A percentile compares a stretch with the other conserved stretches of the same genome.
Conservation (phyloP, 2,888 invertebrate species). For the Tipula lateralis region DNA sequence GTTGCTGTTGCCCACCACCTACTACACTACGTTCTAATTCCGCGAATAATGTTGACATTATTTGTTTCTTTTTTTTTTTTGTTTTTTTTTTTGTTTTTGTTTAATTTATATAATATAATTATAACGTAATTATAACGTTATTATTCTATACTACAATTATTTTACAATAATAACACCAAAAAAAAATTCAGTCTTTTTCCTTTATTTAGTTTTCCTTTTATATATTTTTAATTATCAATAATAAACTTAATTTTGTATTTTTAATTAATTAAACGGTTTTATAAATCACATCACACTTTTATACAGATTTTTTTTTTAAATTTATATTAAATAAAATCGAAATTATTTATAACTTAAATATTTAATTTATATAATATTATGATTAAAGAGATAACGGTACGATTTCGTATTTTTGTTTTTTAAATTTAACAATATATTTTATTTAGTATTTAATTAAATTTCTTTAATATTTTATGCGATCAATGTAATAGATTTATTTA, state of each 20-base stretch:
- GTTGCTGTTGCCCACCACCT: slow-evolving; percentile 30
- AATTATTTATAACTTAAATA: not conserved
- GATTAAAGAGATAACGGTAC: not conserved
- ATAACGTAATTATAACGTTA: not conserved
- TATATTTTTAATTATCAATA: not conserved
- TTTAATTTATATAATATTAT: not conserved
- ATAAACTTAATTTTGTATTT: not conserved
- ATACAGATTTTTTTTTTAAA: not conserved
- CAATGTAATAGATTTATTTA: not conserved
- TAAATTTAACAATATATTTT: not conserved
- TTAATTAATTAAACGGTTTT: not conserved
- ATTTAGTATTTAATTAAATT: not conserved
- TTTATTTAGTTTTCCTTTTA: not conserved
- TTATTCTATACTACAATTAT: not conserved
- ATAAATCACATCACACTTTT: not conserved
- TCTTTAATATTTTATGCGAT: not conserved
- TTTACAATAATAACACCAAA: not conserved
- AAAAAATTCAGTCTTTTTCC: not conserved
- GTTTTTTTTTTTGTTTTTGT: not conserved
- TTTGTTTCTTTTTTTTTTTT: slow-evolving; percentile 31
- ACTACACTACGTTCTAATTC: slow-evolving; percentile 37
- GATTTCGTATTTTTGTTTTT: not conserved
- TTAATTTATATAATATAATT: not conserved
- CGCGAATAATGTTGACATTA: slow-evolving; percentile 38
- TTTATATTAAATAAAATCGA: not conserved